Base-by-base conservation (phyloP, 2,888 invertebrate species). In the Isotomurus palustris region DNA sequence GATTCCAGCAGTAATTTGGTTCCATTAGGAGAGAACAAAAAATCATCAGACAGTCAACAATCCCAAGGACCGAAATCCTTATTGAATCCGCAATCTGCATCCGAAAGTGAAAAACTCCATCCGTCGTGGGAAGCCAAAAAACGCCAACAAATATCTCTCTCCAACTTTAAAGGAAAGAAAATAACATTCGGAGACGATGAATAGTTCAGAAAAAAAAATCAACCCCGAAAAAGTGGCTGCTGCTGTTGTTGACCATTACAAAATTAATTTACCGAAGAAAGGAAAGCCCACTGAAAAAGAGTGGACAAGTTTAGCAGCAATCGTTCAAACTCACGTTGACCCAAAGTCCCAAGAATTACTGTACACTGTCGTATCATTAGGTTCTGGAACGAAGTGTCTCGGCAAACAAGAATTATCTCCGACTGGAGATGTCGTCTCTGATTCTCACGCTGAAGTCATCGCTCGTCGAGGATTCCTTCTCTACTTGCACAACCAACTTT, bases 381-480 rank as follows among this genome's bases (percentile, higher is more conserved):
- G 90, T 2, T 91, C 91, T 2, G 95, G 95, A 1, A 87, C 94
- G 0, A 95, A 93, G 78, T 95, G 94, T 75, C 81, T 95, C 63
- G 92, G 93, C 1, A 79, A 81, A 55, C 76, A 77, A 2, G 72
- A 76, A 74, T 78, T 87, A 77, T 84, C 83, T 52, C 72, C 78
- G 2, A 74, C 74, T 27, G 92, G 92, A 1, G 82, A 83, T 70
- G 79, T 87, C 60, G 72, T 96, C 14, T 89, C 89, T 73, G 95
- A 96, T 75, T 90, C 89, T 36, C 95, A 96, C 77, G 92, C 94
- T 1, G 95, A 96, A 79, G 81, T 93, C 24, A 77, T 94, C 50
- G 86, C 91, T 5, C 80, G 94, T 68, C 80, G 95, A 70, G 86
- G 85, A 0, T 88, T 95, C 72, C 69, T 92, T 22, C 77, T 87